phyloP scores from a whole-genome alignment of 2,888 invertebrate genomes.

The Tachina grossa region DNA sequence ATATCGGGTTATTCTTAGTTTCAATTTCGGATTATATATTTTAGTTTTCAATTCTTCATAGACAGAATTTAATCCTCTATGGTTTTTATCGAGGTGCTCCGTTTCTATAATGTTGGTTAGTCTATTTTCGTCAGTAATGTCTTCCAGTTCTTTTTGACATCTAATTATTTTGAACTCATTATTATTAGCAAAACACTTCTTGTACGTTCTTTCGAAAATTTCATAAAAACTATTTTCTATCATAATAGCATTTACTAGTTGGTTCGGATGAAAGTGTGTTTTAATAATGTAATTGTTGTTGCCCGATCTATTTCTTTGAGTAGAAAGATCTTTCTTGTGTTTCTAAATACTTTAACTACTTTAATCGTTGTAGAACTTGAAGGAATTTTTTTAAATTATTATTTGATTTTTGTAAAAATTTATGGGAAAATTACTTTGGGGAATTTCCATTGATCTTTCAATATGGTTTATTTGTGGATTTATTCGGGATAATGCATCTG shows the following conservation, averaged over 20 bases:
- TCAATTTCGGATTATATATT: conserved; percentile 61
- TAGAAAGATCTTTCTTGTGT: conserved; percentile 22
- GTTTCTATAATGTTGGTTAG: conserved; percentile 14
- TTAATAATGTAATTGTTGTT: conserved; percentile 20
- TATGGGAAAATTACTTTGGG: no score
- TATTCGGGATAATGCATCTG: background rate
- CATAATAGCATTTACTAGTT: no score
- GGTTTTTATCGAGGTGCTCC: conserved; percentile 45
- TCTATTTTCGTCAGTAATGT: conserved; percentile 30
- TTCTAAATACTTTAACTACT: conserved; percentile 1
- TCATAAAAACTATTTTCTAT: no score
- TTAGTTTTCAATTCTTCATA: conserved; percentile 29
- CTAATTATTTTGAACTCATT: conserved; percentile 4
- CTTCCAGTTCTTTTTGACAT: conserved; percentile 4
- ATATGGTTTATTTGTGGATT: conserved; percentile 3
- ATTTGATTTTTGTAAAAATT: no score
- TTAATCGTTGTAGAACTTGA: no score
- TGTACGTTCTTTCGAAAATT: no score
- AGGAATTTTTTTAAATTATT: no score
- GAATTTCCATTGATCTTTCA: background rate
- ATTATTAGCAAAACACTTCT: no score
- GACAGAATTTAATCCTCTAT: conserved; percentile 30
- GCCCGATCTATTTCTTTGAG: conserved; percentile 20
- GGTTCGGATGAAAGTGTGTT: conserved; percentile 1
- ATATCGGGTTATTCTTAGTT: conserved; percentile 60